Evolutionary conservation across 2,113 vertebrate species (phyloP), one percentile per base, ranked within the genome.

Genomic region (Megaleporinus macrocephalus): DNA sequence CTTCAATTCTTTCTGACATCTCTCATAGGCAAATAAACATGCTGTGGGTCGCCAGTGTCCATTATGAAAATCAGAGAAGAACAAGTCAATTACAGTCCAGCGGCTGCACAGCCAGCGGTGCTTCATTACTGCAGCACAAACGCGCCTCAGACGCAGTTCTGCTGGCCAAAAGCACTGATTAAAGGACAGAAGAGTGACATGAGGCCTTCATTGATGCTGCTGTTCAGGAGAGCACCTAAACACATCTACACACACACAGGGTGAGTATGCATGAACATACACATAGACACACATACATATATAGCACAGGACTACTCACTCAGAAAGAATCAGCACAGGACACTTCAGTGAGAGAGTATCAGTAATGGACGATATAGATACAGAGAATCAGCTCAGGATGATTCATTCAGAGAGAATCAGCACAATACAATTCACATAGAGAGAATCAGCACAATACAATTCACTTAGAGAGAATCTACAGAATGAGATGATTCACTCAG

Each of bases 61-160:
- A 98, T 99, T 98, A 99, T 95, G 95, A 95, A 97, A 97, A 98
- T 97, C 96, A 97, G 95, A 97, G 94, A 93, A 93, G 95, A 97
- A 94, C 96, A 94, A 98, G 96, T 98, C 97, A 99, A 98, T 98
- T 98, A 98, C 97, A 96, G 95, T 96, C 96, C 96, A 95, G 96
- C 97, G 97, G 96, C 96, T 97, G 95, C 95, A 96, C 95, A 95
- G 98, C 97, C 97, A 97, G 96, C 94, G 96, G 97, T 97, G 95
- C 96, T 99, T 61, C 97, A 97, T 98, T 98, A 98, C 94, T 93
- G 92, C 92, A 91, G 95, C 57, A 61, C 57, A 61, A 12, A 61
- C 57, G 22, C 57, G 24, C 57, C 57, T 24, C 57, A 61, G n/a
- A 24, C 24, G 14, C 53, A 92, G 93, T 94, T 95, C 93, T 95